Evolutionary conservation across 2,797 vertebrate genomes (phyloP).

Genomic region (Semaprochilodus insignis): DNA sequence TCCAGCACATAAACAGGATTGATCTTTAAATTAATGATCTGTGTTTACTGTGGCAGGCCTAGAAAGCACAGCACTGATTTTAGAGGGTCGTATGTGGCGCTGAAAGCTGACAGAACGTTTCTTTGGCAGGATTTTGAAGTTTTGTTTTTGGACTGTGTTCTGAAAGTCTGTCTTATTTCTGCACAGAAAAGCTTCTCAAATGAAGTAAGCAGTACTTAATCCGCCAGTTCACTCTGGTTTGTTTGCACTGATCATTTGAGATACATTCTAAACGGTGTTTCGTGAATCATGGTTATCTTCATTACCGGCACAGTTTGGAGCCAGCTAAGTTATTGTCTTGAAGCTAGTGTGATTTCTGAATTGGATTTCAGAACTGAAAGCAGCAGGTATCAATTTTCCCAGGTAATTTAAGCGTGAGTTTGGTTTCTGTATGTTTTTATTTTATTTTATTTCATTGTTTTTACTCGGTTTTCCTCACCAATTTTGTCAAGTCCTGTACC

Average conservation of each 20-base stretch:
- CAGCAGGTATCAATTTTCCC: too few relatives aligned
- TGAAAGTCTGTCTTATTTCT: neutral
- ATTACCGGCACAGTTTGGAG: neutral
- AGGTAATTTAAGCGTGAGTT: too few relatives aligned
- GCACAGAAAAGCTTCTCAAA: neutral
- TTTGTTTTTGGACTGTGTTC: slow-evolving; percentile 1
- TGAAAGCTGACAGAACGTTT: neutral
- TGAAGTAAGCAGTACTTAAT: neutral
- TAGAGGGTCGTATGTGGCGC: slow-evolving; percentile 9
- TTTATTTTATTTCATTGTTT: too few relatives aligned
- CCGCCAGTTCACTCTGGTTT: neutral
- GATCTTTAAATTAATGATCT: slow-evolving; percentile 55
- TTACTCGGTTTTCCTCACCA: too few relatives aligned
- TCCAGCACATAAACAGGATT: slow-evolving; percentile 52
- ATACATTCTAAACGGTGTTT: neutral
- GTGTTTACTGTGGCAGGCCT: slow-evolving; percentile 31
- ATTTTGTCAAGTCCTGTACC: too few relatives aligned
- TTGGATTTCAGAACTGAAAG: neutral
- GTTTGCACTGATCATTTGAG: neutral
- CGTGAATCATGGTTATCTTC: neutral
- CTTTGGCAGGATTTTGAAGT: neutral
- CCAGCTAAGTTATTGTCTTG: neutral
- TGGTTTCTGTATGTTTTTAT: too few relatives aligned
- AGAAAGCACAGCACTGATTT: slow-evolving; percentile 35
- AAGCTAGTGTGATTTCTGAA: neutral